phyloP scores from a whole-genome alignment of 1,140 invertebrate genomes.

The Caenorhabditis inopinata region DNA sequence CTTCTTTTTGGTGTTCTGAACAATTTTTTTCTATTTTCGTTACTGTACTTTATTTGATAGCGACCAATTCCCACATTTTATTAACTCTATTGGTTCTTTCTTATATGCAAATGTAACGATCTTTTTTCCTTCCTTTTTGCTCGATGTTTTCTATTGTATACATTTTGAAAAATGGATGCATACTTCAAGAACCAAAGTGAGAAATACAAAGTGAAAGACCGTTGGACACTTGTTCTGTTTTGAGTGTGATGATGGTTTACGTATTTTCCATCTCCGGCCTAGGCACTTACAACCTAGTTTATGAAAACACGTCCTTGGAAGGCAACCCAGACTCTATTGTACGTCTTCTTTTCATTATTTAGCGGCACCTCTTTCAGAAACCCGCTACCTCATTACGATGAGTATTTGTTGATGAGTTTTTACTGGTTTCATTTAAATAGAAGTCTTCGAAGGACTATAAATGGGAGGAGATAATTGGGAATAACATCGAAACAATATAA shows the following conservation, averaged over 20 bases:
- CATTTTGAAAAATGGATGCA: too few relatives aligned
- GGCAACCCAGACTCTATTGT: constrained; percentile 4
- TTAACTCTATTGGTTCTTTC: too few relatives aligned
- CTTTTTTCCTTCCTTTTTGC: too few relatives aligned
- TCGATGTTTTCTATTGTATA: background rate
- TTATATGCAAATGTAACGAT: too few relatives aligned
- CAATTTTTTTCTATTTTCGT: background rate
- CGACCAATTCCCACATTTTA: background rate
- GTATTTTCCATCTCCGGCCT: background rate
- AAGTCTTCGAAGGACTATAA: too few relatives aligned
- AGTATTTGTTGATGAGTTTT: too few relatives aligned
- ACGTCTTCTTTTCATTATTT: background rate
- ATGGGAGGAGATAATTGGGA: too few relatives aligned
- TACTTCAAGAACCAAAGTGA: too few relatives aligned
- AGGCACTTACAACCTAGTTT: constrained; percentile 5
- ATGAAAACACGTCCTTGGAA: constrained; percentile 25
- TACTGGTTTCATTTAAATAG: too few relatives aligned
- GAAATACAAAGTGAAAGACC: background rate
- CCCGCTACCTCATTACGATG: background rate
- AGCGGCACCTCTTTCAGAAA: background rate
- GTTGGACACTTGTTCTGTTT: background rate
- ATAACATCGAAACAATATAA: too few relatives aligned
- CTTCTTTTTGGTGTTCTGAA: background rate
- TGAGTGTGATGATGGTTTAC: background rate
- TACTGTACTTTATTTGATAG: background rate